Percentiles rank a stretch among this genome's conserved stretches.
Conservation (phyloP, 2,888 invertebrate species). For the Sesia apiformis region DNA sequence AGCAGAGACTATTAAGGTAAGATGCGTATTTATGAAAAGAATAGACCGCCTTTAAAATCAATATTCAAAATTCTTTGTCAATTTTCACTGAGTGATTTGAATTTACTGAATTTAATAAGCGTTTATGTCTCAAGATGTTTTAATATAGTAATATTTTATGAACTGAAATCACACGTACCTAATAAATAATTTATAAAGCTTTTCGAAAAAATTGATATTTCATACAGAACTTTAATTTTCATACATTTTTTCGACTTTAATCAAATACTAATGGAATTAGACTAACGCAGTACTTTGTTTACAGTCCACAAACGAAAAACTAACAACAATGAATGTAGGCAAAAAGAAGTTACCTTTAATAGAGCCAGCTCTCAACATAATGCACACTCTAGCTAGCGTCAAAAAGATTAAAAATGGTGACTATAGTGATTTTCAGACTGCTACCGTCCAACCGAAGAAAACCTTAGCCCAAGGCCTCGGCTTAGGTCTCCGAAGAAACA, state of each 20-base stretch:
- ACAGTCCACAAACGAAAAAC: slow-evolving; percentile 59
- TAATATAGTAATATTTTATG: too few relatives aligned
- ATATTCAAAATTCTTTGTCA: too few relatives aligned
- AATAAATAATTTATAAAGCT: too few relatives aligned
- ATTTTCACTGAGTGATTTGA: too few relatives aligned
- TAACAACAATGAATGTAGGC: slow-evolving; percentile 50
- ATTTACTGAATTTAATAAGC: too few relatives aligned
- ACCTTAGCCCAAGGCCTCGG: slow-evolving; percentile 59
- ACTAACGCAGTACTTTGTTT: neutral
- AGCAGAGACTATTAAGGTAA: slow-evolving; percentile 60
- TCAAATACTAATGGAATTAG: too few relatives aligned
- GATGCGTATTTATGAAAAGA: neutral
- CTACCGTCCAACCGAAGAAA: slow-evolving; percentile 43
- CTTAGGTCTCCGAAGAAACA: slow-evolving; percentile 57
- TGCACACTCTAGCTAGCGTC: slow-evolving; percentile 74
- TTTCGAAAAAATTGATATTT: too few relatives aligned
- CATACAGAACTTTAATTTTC: too few relatives aligned
- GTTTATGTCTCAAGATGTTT: too few relatives aligned
- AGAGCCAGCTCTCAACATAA: slow-evolving; percentile 76
- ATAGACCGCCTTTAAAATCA: too few relatives aligned
- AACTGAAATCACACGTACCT: too few relatives aligned
- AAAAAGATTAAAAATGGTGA: slow-evolving; percentile 73
- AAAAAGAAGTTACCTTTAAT: slow-evolving; percentile 65
- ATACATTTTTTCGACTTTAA: too few relatives aligned
- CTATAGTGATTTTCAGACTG: slow-evolving; percentile 68